phyloP scores from a whole-genome alignment of 2,113 vertebrate genomes.

The Miniopterus natalensis region DNA sequence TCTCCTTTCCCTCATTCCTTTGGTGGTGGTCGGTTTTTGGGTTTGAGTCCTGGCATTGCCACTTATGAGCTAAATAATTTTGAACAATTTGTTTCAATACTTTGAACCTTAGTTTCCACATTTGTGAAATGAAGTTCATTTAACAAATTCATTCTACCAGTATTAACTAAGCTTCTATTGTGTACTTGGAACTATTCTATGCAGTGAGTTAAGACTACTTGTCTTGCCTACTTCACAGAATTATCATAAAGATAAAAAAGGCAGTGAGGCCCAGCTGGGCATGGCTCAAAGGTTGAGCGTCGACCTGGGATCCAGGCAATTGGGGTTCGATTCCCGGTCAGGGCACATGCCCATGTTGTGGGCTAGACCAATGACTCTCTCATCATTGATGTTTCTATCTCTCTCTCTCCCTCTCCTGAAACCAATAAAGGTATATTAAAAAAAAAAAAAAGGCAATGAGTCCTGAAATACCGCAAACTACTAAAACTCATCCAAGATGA shows the following conservation, averaged over 20 bases:
- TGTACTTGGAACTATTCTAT: neutral
- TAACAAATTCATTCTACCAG: neutral
- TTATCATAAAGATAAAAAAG: neutral
- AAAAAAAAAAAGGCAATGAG: neutral
- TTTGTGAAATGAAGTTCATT: neutral
- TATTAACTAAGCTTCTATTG: neutral
- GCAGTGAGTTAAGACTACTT: neutral
- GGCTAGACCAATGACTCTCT: no score
- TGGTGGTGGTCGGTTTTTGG: neutral
- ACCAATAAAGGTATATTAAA: neutral
- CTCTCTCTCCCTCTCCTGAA: no score
- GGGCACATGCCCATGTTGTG: no score
- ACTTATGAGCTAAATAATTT: neutral
- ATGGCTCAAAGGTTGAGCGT: no score
- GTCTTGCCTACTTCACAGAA: neutral
- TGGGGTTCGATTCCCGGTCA: no score
- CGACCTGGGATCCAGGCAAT: no score
- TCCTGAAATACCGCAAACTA: neutral
- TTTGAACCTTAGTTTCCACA: neutral
- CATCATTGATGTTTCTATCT: no score
- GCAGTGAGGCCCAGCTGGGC: no score
- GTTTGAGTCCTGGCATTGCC: neutral
- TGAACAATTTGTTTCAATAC: constrained; percentile 1
- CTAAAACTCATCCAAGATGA: neutral
- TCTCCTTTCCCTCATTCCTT: neutral